Evolutionary conservation across 1,140 invertebrate species (phyloP), one percentile per base, ranked within the genome.

Genomic region (Zaprionus africanus): DNA sequence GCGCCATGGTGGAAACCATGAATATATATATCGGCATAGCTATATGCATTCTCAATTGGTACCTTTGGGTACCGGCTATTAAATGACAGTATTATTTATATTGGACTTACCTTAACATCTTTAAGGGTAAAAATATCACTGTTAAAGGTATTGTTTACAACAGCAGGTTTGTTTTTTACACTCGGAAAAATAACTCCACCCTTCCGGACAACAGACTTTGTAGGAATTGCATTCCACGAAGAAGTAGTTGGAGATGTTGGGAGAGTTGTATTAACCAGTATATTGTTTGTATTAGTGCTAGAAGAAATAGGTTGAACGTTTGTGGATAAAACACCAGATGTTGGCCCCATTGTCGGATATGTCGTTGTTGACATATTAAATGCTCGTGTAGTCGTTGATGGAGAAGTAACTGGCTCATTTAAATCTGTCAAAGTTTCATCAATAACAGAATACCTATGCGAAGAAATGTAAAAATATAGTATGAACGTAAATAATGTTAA

Each of bases 111-210:
- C 95, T 96, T 97, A 76, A 97, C 94, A 90, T 97, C 96, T 93
- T 96, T 96, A 81, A 96, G 94, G 43, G 95, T 93, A 59, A 96
- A 93, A 69, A 96, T 93, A 78, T 97, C 96, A 5, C 95, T 96
- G 19, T 95, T 94, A 87, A 97, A 97, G 11, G 96, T 97, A 64
- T 96, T 96, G 93, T 97, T 97, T 7, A 96, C 95, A 31, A 96
- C 95, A 66, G 96, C 95, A 5, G 97, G 97, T 84, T 98, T 98
- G 91, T 97, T 97, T 92, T 97, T 97, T 13, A 98, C 96, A 80
- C 96, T 97, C 1, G 97, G 97, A 93, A 98, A 98, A 92, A 98
- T 97, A 79, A 98, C 95, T 51, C 96, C 96, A 19, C 96, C 95
- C 92, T 96, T 97, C 62, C 96, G 94, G 41, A 80, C 81, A 4